These are phyloP conservation scores for Halictus quadricinctus DNA, from an alignment of 2,888 invertebrate genomes.

Conservation along the genomic window DNA sequence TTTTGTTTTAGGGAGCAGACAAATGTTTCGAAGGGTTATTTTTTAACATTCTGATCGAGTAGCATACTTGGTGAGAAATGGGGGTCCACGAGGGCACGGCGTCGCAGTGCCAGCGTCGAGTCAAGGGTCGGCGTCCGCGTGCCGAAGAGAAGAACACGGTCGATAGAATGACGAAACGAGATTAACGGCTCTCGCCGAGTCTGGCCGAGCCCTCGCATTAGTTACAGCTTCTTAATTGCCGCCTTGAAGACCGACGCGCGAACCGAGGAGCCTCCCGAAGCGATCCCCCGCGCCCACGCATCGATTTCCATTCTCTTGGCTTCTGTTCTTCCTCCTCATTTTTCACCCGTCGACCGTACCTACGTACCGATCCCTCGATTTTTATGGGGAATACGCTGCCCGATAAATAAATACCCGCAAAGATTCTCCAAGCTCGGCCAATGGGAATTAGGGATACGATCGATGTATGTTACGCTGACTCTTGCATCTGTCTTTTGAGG, in stretches of 20 bases:
- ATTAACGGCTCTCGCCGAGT: constrained; percentile 61
- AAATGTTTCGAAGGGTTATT: background rate
- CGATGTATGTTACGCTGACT: constrained; percentile 7
- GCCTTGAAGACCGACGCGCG: constrained; percentile 59
- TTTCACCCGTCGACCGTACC: constrained; percentile 24
- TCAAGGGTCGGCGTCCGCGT: constrained; percentile 46
- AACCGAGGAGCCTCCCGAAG: constrained; percentile 21
- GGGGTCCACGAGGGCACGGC: background rate
- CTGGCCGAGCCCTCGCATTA: constrained; percentile 49
- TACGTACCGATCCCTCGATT: constrained; percentile 2
- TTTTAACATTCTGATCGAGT: background rate
- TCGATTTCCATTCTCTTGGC: constrained; percentile 52
- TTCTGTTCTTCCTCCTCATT: constrained; percentile 35
- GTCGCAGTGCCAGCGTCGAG: constrained; percentile 39
- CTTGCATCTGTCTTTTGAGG: constrained; percentile 3
- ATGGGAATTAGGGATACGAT: background rate
- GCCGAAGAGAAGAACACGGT: constrained; percentile 46
- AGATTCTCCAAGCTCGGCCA: background rate
- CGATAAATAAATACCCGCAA: background rate
- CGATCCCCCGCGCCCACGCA: constrained; percentile 38
- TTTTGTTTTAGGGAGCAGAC: background rate
- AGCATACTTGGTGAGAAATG: background rate
- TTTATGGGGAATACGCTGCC: background rate
- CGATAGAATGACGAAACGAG: constrained; percentile 66
- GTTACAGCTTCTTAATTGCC: constrained; percentile 66